These are phyloP conservation scores for Meles meles DNA, from an alignment of 2,113 vertebrate genomes.

Conservation along the genomic window DNA sequence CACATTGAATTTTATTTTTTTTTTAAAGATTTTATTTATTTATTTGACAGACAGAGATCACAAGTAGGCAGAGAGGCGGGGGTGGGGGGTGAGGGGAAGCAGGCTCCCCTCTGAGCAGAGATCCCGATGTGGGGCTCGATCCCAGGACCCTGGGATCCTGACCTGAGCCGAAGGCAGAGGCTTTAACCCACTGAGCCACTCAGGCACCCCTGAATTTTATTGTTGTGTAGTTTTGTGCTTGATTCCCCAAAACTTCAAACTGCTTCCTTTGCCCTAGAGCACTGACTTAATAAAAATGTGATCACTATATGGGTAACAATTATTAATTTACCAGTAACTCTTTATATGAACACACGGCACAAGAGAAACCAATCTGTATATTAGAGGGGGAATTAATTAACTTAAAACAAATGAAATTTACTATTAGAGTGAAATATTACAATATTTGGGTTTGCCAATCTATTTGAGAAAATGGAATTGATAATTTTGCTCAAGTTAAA, in stretches of 20 bases:
- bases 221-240: constrained; percentile 58
- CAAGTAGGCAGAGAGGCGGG: too few relatives aligned
- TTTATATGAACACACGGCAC: constrained; percentile 41
- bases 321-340: constrained; percentile 47
- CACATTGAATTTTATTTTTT: constrained; percentile 59
- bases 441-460: background rate
- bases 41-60: too few relatives aligned
- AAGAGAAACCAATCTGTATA: constrained; percentile 58
- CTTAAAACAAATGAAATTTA: constrained; percentile 57
- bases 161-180: too few relatives aligned
- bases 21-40: too few relatives aligned
- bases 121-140: too few relatives aligned
- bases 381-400: constrained; percentile 55
- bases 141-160: too few relatives aligned
- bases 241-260: constrained; percentile 62
- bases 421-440: background rate
- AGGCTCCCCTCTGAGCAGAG: too few relatives aligned
- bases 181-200: too few relatives aligned
- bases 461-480: background rate
- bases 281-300: constrained; percentile 70
- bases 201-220: constrained; percentile 51
- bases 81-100: too few relatives aligned
- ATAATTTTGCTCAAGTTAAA: background rate
- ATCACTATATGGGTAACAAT: constrained; percentile 49
- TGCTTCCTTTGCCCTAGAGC: constrained; percentile 56